phyloP scores from a whole-genome alignment of 2,888 invertebrate species.

The Hypomecis atomaria region DNA sequence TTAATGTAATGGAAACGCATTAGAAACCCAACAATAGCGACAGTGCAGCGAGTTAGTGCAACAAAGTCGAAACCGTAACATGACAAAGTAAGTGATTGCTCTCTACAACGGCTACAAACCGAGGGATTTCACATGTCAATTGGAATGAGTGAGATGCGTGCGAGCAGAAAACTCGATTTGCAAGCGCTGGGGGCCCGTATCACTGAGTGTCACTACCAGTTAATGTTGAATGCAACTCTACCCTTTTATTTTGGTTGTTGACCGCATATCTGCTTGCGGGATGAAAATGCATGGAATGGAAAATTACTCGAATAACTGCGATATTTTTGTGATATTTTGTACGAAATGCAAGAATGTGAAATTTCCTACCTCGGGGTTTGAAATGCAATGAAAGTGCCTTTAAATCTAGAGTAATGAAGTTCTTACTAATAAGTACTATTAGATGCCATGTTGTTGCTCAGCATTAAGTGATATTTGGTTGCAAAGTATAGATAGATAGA shows the following conservation, averaged over 20 bases:
- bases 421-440: no score
- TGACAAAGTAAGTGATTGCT: slow-evolving; percentile 41
- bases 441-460: no score
- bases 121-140: slow-evolving; percentile 63
- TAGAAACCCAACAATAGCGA: slow-evolving; percentile 5
- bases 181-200: slow-evolving; percentile 64
- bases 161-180: slow-evolving; percentile 74
- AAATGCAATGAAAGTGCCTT: no score
- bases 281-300: neutral
- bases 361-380: neutral
- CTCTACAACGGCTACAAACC: slow-evolving; percentile 40
- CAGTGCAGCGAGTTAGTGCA: slow-evolving; percentile 8
- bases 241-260: slow-evolving; percentile 24
- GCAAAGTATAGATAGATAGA: no score
- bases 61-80: slow-evolving; percentile 29
- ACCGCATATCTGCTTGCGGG: slow-evolving; percentile 2
- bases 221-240: slow-evolving; percentile 46
- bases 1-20: slow-evolving; percentile 4
- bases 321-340: slow-evolving; percentile 1
- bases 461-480: no score
- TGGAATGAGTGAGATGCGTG: slow-evolving; percentile 60
- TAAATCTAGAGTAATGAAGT: no score
- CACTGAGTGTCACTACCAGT: slow-evolving; percentile 69
- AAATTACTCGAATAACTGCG: neutral
- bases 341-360: neutral